These are phyloP conservation scores for Rachycentron canadum DNA, from an alignment of 2,797 vertebrate genomes.

Conservation along the genomic window DNA sequence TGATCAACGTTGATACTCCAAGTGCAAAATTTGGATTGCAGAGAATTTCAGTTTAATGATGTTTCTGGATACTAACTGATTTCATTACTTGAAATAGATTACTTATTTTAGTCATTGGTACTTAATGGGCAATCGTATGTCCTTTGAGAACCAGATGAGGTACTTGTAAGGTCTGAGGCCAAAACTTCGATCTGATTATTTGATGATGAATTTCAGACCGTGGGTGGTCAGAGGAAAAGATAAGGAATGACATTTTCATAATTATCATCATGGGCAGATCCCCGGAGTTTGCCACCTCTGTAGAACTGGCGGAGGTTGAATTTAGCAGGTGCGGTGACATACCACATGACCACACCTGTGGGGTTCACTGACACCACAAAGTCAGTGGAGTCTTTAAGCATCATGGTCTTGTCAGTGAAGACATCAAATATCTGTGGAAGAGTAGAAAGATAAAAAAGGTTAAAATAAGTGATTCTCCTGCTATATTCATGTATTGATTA, in stretches of 20 bases:
- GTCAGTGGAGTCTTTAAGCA: conserved; percentile 80
- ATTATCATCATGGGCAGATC: background rate
- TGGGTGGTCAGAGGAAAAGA: conserved; percentile 58
- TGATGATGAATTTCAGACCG: background rate
- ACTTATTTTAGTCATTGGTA: background rate
- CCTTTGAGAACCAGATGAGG: background rate
- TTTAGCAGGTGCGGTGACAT: conserved; percentile 78
- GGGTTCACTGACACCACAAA: conserved; percentile 93
- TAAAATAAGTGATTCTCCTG: background rate
- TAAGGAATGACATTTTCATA: conserved; percentile 50
- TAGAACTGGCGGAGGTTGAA: conserved; percentile 24
- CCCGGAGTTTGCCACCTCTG: background rate
- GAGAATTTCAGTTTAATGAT: background rate
- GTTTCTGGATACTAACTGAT: conserved; percentile 4
- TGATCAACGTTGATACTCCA: background rate
- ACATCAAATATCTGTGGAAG: conserved; percentile 86
- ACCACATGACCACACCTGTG: conserved; percentile 95
- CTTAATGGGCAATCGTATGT: background rate
- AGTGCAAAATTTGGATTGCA: background rate
- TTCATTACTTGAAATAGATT: background rate
- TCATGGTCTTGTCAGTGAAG: conserved; percentile 76
- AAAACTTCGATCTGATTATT: background rate
- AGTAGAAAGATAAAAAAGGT: background rate
- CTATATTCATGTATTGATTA: background rate
- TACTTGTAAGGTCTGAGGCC: background rate